phyloP scores from a whole-genome alignment of 2,113 vertebrate species.

The Aegithalos caudatus region DNA sequence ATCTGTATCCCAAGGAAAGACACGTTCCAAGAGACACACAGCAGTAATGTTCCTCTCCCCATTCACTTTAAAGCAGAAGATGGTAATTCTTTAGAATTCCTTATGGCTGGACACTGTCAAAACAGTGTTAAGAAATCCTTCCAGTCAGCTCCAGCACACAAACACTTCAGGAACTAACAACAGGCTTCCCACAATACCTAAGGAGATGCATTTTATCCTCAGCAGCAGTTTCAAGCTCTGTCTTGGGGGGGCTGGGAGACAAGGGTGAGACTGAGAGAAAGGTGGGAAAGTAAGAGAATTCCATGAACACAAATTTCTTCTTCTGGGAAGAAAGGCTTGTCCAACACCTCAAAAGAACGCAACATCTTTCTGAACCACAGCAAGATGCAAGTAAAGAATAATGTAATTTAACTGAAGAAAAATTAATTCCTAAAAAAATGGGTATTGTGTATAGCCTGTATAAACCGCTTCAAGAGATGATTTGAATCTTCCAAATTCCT shows the following conservation, averaged over 20 bases:
- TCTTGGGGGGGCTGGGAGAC: not conserved
- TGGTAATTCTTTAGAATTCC: no score
- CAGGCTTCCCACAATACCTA: not conserved
- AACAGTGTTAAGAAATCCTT: not conserved
- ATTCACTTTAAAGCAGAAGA: not conserved
- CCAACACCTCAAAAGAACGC: not conserved
- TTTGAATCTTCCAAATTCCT: not conserved
- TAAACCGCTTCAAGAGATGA: not conserved
- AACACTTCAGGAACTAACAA: not conserved
- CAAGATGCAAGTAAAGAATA: not conserved
- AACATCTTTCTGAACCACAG: not conserved
- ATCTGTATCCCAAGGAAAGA: not conserved
- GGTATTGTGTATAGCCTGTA: not conserved
- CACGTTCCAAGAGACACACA: not conserved
- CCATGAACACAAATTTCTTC: not conserved
- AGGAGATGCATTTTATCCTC: not conserved
- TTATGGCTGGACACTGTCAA: not conserved
- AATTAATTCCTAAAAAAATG: not conserved
- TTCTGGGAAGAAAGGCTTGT: not conserved
- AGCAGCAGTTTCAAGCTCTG: not conserved
- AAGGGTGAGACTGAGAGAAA: not conserved
- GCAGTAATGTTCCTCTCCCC: rapidly evolving
- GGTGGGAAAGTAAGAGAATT: not conserved
- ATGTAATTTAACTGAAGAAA: not conserved
- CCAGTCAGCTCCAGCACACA: not conserved